These are phyloP conservation scores for Peribatodes rhomboidaria DNA, from an alignment of 2,888 invertebrate species.

Conservation along the genomic window DNA sequence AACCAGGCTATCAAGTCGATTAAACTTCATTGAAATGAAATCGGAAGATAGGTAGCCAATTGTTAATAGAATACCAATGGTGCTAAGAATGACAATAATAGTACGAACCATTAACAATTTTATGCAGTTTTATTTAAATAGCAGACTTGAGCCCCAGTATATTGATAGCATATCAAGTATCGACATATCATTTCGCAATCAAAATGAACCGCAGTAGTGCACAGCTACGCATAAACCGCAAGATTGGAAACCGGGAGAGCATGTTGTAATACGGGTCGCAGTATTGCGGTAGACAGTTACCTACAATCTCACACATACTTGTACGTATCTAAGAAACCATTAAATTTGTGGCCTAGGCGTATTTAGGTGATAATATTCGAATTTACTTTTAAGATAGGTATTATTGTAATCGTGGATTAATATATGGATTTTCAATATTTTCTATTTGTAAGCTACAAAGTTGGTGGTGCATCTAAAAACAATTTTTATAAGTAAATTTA, in stretches of 20 bases:
- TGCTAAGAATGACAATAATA: no score
- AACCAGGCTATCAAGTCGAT: no score
- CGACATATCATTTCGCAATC: conserved; percentile 44
- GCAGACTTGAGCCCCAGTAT: no score
- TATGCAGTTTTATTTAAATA: no score
- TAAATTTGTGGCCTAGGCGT: conserved; percentile 34
- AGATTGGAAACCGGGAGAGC: conserved; percentile 50
- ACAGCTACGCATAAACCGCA: conserved; percentile 30
- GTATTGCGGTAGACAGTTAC: conserved; percentile 35
- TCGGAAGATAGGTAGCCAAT: neutral
- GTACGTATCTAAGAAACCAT: conserved; percentile 53
- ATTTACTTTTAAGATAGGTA: neutral
- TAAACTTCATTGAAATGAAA: no score
- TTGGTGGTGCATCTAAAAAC: no score
- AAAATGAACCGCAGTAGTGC: conserved; percentile 51
- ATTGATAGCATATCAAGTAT: no score
- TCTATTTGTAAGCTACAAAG: no score
- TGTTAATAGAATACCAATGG: no score
- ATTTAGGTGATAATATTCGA: conserved; percentile 12
- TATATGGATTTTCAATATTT: neutral
- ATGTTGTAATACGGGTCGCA: conserved; percentile 51
- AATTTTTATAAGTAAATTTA: no score
- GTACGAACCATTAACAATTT: no score
- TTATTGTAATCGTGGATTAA: no score
- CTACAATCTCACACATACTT: conserved; percentile 48